Percentiles rank a stretch among this genome's conserved stretches.
These are phyloP conservation scores for Panulirus ornatus DNA, from an alignment of 1,140 invertebrate genomes.

Conservation along the genomic window DNA sequence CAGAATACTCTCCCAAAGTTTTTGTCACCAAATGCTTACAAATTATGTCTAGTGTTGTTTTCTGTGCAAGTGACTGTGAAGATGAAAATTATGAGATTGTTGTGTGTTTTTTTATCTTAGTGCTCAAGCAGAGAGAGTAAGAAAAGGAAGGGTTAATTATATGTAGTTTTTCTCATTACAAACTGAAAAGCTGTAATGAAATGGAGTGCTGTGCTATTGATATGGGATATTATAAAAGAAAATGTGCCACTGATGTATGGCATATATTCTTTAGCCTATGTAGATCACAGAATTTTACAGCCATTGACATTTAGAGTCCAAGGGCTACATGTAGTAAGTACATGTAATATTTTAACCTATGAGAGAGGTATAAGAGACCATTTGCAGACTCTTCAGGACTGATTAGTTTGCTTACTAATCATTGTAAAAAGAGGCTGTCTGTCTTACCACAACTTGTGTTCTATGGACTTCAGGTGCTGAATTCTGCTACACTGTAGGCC, in stretches of 20 bases:
- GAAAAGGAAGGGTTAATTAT: not conserved
- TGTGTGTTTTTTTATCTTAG: not conserved
- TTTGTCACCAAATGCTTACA: slow-evolving; percentile 54
- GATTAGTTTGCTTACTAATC: slow-evolving; percentile 38
- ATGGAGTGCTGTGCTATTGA: not conserved
- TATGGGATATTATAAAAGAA: not conserved
- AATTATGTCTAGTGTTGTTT: slow-evolving; percentile 20
- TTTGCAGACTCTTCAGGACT: not conserved
- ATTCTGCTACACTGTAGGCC: not conserved
- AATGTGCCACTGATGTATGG: not conserved
- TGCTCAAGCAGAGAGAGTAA: not conserved
- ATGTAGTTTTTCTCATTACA: not conserved
- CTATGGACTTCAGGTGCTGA: not conserved
- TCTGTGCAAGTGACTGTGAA: slow-evolving; percentile 16
- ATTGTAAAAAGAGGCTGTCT: slow-evolving; percentile 5
- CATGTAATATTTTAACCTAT: not conserved
- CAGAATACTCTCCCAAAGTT: slow-evolving; percentile 34
- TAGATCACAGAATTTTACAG: not conserved
- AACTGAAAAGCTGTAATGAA: not conserved
- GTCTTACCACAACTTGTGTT: slow-evolving; percentile 34
- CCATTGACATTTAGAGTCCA: not conserved
- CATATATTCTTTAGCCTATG: not conserved
- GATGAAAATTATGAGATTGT: not conserved
- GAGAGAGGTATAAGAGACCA: not conserved
- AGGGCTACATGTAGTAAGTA: not conserved